phyloP scores from a whole-genome alignment of 2,113 vertebrate genomes.

The Periophthalmodon schlosseri region DNA sequence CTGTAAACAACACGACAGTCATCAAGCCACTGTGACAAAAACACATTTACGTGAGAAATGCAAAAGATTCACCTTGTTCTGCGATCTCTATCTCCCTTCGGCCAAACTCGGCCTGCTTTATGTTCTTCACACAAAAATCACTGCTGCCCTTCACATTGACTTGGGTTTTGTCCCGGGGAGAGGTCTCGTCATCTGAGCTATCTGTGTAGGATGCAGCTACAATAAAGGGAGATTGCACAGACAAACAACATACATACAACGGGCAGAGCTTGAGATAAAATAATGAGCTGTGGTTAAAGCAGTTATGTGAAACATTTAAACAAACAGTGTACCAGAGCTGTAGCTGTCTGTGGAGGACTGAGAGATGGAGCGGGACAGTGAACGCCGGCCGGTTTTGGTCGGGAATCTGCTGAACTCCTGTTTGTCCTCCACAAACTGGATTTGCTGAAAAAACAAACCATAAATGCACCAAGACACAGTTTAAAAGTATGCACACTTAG shows the following conservation, averaged over 20 bases:
- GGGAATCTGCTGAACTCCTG: conserved; percentile 95
- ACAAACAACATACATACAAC: conserved; percentile 2
- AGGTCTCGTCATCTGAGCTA: conserved; percentile 94
- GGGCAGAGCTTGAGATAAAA: neutral
- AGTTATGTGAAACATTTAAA: neutral
- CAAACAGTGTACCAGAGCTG: conserved; percentile 84
- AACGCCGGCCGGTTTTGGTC: conserved; percentile 90
- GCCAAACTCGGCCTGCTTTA: conserved; percentile 94
- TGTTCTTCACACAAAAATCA: conserved; percentile 97
- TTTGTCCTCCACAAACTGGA: conserved; percentile 96
- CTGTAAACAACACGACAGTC: conserved; percentile 69
- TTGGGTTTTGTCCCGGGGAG: conserved; percentile 91
- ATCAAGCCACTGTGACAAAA: conserved; percentile 9
- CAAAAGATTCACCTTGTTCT: conserved; percentile 82
- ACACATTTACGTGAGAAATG: neutral
- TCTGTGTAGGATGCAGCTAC: conserved; percentile 93
- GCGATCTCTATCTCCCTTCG: conserved; percentile 95
- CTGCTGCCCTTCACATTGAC: conserved; percentile 91
- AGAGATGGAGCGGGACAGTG: conserved; percentile 93
- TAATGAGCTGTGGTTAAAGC: neutral
- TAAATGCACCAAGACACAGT: neutral
- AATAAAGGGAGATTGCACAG: neutral
- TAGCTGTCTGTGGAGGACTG: conserved; percentile 97
- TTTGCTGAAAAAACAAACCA: conserved; percentile 73
- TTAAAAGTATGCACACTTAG: neutral